These are phyloP conservation scores for Diprion similis DNA, from an alignment of 1,140 invertebrate genomes.

Conservation along the genomic window DNA sequence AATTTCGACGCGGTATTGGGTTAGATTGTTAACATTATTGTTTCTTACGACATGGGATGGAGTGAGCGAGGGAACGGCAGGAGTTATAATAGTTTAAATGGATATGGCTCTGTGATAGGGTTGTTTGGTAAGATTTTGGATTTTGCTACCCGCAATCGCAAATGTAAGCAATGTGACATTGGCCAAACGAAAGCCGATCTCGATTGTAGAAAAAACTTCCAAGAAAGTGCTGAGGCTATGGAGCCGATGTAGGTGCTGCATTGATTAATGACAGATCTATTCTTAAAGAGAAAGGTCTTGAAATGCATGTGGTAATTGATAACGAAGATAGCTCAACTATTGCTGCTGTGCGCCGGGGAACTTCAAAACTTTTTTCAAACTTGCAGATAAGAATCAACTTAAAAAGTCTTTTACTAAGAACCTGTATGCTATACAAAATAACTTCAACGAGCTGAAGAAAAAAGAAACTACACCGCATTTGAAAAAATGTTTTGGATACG, in stretches of 20 bases:
- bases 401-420: constrained; percentile 21
- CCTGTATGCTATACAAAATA: constrained; percentile 13
- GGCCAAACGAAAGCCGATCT: constrained; percentile 11
- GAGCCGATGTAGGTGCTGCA: constrained; percentile 22
- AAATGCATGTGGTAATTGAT: constrained; percentile 16
- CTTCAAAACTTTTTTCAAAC: constrained; percentile 19
- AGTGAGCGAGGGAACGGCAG: constrained; percentile 16
- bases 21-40: constrained; percentile 22
- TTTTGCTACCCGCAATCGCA: constrained; percentile 6
- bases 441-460: neutral
- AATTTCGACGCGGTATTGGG: constrained; percentile 18
- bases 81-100: constrained; percentile 22
- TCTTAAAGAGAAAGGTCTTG: constrained; percentile 16
- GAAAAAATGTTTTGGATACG: constrained; percentile 28
- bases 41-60: constrained; percentile 26
- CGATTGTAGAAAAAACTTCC: constrained; percentile 24
- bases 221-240: constrained; percentile 26
- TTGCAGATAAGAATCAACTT: constrained; percentile 24
- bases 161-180: constrained; percentile 10
- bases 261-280: constrained; percentile 19
- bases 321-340: constrained; percentile 23
- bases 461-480: constrained; percentile 22
- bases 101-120: constrained; percentile 22
- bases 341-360: constrained; percentile 8
- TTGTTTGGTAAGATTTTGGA: constrained; percentile 20